phyloP scores from a whole-genome alignment of 2,888 invertebrate genomes.

The Rugalucina vietnamica region DNA sequence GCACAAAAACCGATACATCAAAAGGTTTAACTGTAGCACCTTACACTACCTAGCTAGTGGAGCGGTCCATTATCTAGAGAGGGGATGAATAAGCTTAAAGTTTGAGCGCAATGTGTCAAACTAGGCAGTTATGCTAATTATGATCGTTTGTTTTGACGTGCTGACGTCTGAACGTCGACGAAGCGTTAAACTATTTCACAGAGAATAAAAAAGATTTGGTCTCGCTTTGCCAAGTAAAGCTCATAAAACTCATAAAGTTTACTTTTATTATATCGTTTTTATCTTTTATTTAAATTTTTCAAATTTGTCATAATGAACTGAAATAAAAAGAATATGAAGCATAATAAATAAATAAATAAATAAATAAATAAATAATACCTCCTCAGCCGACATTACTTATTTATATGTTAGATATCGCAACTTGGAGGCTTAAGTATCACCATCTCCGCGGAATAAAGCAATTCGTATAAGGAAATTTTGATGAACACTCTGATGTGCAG shows the following conservation, averaged over 20 bases:
- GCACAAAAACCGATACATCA: background rate
- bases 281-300: background rate
- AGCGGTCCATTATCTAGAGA: background rate
- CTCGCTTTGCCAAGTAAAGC: background rate
- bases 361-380: background rate
- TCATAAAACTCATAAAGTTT: background rate
- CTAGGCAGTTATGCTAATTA: slow-evolving; percentile 8
- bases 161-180: slow-evolving; percentile 6
- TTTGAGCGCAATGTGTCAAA: slow-evolving; percentile 4
- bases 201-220: background rate
- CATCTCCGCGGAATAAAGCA: too few species aligned
- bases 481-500: too few species aligned
- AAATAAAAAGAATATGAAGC: background rate
- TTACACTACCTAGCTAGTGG: background rate
- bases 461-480: too few species aligned
- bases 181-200: background rate
- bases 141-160: slow-evolving; percentile 6
- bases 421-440: too few species aligned
- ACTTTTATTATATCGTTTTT: too few species aligned
- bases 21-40: slow-evolving; percentile 2
- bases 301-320: background rate
- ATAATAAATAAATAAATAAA: background rate
- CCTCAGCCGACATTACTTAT: too few species aligned
- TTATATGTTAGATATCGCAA: too few species aligned
- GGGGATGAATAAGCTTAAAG: background rate